These are phyloP conservation scores for Acronicta leporina DNA, from an alignment of 2,888 invertebrate species.

Conservation along the genomic window DNA sequence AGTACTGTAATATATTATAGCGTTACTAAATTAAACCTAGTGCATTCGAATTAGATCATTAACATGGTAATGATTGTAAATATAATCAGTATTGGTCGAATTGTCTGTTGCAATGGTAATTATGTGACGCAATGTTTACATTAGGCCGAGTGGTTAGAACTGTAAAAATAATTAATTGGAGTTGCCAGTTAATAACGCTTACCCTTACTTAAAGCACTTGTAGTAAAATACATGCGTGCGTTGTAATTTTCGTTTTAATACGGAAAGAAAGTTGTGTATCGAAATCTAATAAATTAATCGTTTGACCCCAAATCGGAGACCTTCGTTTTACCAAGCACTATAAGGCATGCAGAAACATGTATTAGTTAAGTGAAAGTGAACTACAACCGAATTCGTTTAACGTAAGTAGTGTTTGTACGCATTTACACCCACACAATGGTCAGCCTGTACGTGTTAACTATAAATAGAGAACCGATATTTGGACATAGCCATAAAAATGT, in stretches of 20 bases:
- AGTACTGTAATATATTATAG: slow-evolving; percentile 7
- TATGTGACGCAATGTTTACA: slow-evolving; percentile 41
- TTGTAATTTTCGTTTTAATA: slow-evolving; percentile 28
- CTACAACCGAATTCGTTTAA: slow-evolving; percentile 56
- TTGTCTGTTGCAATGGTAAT: slow-evolving; percentile 43
- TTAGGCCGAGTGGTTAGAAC: slow-evolving; percentile 22
- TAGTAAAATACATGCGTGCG: neutral
- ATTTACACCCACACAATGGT: slow-evolving; percentile 39
- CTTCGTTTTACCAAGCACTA: slow-evolving; percentile 48
- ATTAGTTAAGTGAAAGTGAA: slow-evolving; percentile 63
- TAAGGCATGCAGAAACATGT: slow-evolving; percentile 48
- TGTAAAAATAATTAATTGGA: slow-evolving; percentile 15
- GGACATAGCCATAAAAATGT: slow-evolving; percentile 18
- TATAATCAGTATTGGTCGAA: slow-evolving; percentile 49
- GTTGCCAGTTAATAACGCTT: slow-evolving; percentile 4
- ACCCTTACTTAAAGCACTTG: neutral
- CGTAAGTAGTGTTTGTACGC: slow-evolving; percentile 53
- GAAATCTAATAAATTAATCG: slow-evolving; percentile 43
- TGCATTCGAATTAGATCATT: slow-evolving; percentile 17
- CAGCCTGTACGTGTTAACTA: slow-evolving; percentile 29
- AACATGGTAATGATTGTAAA: slow-evolving; percentile 45
- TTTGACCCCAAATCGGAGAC: slow-evolving; percentile 54
- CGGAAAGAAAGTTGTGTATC: slow-evolving; percentile 49
- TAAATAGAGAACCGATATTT: slow-evolving; percentile 37
- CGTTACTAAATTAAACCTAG: slow-evolving; percentile 16